Evolutionary conservation across 2,888 invertebrate genomes (phyloP).

Genomic region (Ptilodon capucinus): DNA sequence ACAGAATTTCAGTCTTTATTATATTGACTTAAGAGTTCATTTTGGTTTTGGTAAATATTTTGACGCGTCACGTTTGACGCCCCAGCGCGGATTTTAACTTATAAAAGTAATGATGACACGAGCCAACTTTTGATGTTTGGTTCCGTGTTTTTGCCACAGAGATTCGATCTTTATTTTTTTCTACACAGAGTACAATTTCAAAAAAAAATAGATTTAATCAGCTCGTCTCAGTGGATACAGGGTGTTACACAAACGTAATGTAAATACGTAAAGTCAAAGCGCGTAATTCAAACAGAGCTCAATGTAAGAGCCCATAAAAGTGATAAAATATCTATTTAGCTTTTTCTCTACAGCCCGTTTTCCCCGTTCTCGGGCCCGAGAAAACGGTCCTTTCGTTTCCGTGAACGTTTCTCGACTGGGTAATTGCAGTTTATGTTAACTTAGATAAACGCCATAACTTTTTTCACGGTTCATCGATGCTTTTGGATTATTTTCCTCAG

Average conservation of each 20-base stretch:
- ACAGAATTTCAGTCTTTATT: no score
- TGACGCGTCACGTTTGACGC: no score
- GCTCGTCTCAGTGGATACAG: no score
- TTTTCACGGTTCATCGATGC: constrained; percentile 41
- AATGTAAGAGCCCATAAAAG: constrained; percentile 75
- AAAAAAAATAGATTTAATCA: no score
- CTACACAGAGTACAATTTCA: no score
- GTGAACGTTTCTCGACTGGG: constrained; percentile 63
- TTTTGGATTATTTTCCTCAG: constrained; percentile 24
- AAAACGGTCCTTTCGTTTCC: constrained; percentile 65
- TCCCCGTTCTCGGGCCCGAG: constrained; percentile 44
- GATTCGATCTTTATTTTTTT: no score
- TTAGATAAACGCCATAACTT: constrained; percentile 63
- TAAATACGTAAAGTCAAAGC: constrained; percentile 33
- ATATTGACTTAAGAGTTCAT: no score
- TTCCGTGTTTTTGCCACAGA: no score
- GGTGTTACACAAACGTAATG: constrained; percentile 16
- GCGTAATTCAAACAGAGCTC: constrained; percentile 67
- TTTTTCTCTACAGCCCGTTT: constrained; percentile 57
- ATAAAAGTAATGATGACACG: no score
- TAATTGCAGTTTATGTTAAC: constrained; percentile 75
- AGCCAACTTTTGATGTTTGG: no score
- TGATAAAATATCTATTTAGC: constrained; percentile 80
- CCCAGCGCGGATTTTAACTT: no score
- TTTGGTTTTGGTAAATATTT: no score